Evolutionary conservation across 2,797 vertebrate species (phyloP).

Genomic region (Sebastes vulpes): DNA sequence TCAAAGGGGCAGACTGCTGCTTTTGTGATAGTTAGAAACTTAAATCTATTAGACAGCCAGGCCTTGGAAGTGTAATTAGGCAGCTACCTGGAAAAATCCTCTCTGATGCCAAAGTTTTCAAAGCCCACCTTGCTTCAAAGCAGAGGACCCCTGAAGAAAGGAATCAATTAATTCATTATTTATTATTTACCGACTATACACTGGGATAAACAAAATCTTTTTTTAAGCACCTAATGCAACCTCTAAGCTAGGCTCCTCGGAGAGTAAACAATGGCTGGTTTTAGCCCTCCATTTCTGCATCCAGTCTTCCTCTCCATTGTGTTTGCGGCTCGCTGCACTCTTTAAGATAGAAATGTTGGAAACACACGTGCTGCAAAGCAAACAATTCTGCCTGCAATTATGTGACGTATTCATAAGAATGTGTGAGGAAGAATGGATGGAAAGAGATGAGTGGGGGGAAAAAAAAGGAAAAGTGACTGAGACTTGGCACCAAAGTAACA

Average conservation of each 20-base stretch:
- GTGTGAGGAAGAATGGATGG: conserved; percentile 18
- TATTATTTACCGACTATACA: conserved; percentile 72
- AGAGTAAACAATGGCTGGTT: conserved; percentile 71
- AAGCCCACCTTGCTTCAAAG: conserved; percentile 68
- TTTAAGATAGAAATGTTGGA: conserved; percentile 20
- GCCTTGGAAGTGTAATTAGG: conserved; percentile 75
- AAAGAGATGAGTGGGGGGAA: background rate
- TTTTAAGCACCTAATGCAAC: conserved; percentile 67
- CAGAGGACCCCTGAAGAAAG: conserved; percentile 61
- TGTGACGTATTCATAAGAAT: conserved; percentile 74
- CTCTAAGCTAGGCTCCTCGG: conserved; percentile 51
- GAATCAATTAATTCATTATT: conserved; percentile 71
- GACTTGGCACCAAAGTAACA: conserved; percentile 46
- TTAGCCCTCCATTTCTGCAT: conserved; percentile 54
- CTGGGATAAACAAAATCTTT: conserved; percentile 68
- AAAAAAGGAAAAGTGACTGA: background rate
- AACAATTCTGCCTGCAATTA: conserved; percentile 46
- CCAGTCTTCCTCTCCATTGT: conserved; percentile 31
- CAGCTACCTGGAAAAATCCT: conserved; percentile 69
- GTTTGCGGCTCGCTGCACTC: conserved; percentile 30
- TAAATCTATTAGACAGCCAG: conserved; percentile 49
- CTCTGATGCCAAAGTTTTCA: conserved; percentile 73
- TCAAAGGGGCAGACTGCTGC: conserved; percentile 59
- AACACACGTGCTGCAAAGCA: conserved; percentile 39
- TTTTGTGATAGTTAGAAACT: conserved; percentile 62